Base-by-base conservation (phyloP, 2,113 vertebrate genomes). In the Sula dactylatra region DNA sequence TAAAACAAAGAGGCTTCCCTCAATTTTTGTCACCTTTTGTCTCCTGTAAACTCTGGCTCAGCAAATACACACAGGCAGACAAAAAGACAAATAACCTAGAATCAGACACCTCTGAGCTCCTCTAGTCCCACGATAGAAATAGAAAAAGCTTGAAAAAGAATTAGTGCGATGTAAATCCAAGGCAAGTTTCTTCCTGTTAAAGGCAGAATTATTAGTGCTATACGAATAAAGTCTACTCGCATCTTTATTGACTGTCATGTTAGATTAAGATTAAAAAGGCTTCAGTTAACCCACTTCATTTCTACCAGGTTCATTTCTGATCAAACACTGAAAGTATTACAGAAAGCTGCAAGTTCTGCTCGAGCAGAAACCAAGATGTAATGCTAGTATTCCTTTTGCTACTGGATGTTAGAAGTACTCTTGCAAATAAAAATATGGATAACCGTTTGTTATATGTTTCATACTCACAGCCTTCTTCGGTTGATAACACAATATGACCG, bases 181-280 rank as follows among this genome's bases (percentile, higher is more conserved):
- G 84, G 71, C 44, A 84, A 80, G 27, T 90, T 95, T 90, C 66
- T 79, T 91, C 81, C 73, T 85, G 52, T 52, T 87, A 95, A 76
- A 69, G 78, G 82, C 74, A 90, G 66, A 93, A 93, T 95, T 96
- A 93, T 89, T 89, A 95, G 59, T 67, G 47, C 36, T 72, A 34
- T 64, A 42, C 21, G 76, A 87, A 94, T 87, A 84, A 84, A 58
- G 36, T 56, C 90, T 85, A 55, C 73, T 89, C 58, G 26, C 26
- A 72, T 80, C 91, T 96, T 92, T 90, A 95, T 36, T 93, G 52
- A 59, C 61, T 94, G 56, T 88, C 93, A 85, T 47, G 94, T 72
- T 84, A 86, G n/a, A 87, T 93, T 89, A 84, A 94, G 82, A 90
- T 84, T 84, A 47, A 76, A 91, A 87, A 84, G 56, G 15, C 40